Evolutionary conservation across 1,140 invertebrate genomes (phyloP), one percentile per base, ranked within the genome.

Genomic region (Phortica variegata): DNA sequence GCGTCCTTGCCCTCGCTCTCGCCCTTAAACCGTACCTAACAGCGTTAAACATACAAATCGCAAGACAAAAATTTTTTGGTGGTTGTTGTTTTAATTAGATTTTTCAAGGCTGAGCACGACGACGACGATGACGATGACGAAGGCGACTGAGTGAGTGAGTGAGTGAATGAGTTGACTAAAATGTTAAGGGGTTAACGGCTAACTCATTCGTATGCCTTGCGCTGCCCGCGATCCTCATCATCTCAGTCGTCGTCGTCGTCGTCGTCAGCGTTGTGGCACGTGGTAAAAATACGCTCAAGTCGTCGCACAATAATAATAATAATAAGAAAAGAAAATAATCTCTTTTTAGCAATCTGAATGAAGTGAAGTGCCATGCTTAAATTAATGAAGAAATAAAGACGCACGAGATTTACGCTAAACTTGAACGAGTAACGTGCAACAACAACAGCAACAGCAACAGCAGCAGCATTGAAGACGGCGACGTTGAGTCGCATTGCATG

Each of bases 361-460:
- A 56, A 54, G 49, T 54, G 63, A 55, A 62, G 60, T 52, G 53
- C 49, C 33, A 29, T 32, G 20, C 66, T 66, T 61, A 71, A 71
- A 71, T 71, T 71, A 71, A 71, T 71, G 66, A 71, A 71, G 66
- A 71, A 71, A 71, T 71, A 71, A 71, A 71, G 63, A 63, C 68
- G 58, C 50, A 58, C 49, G 63, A 66, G 63, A 66, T 66, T 66
- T 66, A 66, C 63, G 63, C 62, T 56, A 58, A 61, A 55, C 17
- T 18, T 17, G 26, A 23, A 29, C 31, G n/a, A 3, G 29, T 34
- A n/a, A n/a, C n/a, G n/a, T n/a, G n/a, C n/a, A n/a, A n/a, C n/a
- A n/a, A n/a, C n/a, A n/a, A n/a, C n/a, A n/a, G n/a, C n/a, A n/a
- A n/a, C n/a, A n/a, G n/a, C n/a, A n/a, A n/a, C n/a, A n/a, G n/a